Percentiles rank a stretch among this genome's conserved stretches.
Evolutionary conservation across 2,888 invertebrate species (phyloP).

Genomic region (Teleiodes luculella): DNA sequence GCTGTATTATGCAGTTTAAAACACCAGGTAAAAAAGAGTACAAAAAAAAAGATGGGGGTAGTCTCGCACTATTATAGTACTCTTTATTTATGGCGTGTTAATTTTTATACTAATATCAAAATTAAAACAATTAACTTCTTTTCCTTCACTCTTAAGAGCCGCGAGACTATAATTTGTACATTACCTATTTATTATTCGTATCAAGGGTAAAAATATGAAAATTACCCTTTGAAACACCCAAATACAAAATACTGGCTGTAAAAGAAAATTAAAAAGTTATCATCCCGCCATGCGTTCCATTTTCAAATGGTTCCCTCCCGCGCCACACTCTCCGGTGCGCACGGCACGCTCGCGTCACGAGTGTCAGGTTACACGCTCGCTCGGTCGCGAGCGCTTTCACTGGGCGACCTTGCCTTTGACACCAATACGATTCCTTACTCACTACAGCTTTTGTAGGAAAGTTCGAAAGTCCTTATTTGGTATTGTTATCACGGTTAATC

Average conservation of each 20-base stretch:
- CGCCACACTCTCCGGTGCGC: slow-evolving; percentile 53
- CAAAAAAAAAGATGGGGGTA: too few relatives aligned
- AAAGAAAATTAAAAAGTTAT: not conserved
- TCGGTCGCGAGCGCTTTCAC: slow-evolving; percentile 48
- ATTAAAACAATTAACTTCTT: too few relatives aligned
- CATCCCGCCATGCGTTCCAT: slow-evolving; percentile 3
- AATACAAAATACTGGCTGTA: not conserved
- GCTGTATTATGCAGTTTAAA: not conserved
- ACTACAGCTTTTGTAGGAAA: not conserved
- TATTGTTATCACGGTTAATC: not conserved
- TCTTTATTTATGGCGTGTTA: too few relatives aligned
- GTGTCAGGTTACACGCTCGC: slow-evolving; percentile 60
- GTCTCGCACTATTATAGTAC: too few relatives aligned
- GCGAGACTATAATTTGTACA: too few relatives aligned
- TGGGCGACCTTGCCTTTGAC: slow-evolving; percentile 52
- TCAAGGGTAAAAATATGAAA: too few relatives aligned
- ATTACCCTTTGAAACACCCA: not conserved
- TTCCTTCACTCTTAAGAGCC: too few relatives aligned
- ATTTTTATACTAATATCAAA: too few relatives aligned
- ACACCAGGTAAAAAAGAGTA: too few relatives aligned
- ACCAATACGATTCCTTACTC: slow-evolving; percentile 13
- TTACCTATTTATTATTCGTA: too few relatives aligned
- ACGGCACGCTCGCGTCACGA: slow-evolving; percentile 71
- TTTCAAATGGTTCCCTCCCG: slow-evolving; percentile 27
- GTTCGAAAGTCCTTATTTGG: not conserved